Percentiles rank a stretch among this genome's conserved stretches.
Evolutionary conservation across 2,113 vertebrate species (phyloP).

Genomic region (Phalacrocorax carbo): DNA sequence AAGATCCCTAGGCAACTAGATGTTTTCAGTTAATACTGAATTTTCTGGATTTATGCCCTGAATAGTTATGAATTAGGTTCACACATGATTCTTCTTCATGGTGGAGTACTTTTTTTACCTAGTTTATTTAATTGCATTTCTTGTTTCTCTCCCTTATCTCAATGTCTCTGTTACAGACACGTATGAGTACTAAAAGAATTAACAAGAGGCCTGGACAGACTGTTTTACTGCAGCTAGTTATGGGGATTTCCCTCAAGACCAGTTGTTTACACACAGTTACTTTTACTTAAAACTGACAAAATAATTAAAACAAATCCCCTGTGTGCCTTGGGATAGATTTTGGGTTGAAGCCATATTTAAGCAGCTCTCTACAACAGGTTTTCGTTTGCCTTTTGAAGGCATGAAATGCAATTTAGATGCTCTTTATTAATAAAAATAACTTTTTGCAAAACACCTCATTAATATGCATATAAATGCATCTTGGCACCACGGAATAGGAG

Average conservation of each 20-base stretch:
- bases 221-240: not conserved
- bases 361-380: not conserved
- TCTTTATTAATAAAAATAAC: slow-evolving; percentile 29
- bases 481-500: not conserved
- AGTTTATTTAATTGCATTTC: not conserved
- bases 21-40: not conserved
- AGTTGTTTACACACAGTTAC: slow-evolving; percentile 47
- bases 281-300: slow-evolving; percentile 62
- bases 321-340: not conserved
- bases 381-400: not conserved
- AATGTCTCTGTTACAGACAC: not conserved
- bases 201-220: not conserved
- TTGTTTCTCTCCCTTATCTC: not conserved
- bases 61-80: not conserved
- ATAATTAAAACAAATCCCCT: slow-evolving; percentile 64
- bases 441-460: slow-evolving; percentile 14
- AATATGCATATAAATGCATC: not conserved
- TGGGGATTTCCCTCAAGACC: not conserved
- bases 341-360: not conserved
- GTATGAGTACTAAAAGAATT: not conserved
- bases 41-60: not conserved
- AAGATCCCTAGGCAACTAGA: not conserved
- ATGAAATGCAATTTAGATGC: slow-evolving; percentile 1
- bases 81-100: not conserved
- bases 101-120: not conserved